Base-by-base conservation (phyloP, 30 jellyfish, hydroid and myxozoan species). In the Aurelia sp. region DNA sequence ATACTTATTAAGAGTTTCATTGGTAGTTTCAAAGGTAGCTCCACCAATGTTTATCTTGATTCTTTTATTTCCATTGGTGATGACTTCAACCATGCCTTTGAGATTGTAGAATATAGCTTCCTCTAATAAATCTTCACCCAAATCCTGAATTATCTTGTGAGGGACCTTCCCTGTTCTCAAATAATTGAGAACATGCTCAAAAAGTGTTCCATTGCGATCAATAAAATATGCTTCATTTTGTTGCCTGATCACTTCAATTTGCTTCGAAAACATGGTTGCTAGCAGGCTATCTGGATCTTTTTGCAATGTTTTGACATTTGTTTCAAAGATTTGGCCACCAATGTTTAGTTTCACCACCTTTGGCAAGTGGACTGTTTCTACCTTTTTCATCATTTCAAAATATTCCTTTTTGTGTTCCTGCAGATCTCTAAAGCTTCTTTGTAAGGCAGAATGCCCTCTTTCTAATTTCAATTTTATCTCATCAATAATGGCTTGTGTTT, bases 261-360 rank as follows among this genome's bases (percentile, higher is more conserved):
- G 40, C 27, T 47, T 13, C n/a, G 84, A 72, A 22, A 72, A 72
- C 84, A 72, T 72, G 35, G 53, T 5, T 3, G 84, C 84, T n/a
- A 72, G 69, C 18, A 72, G 3, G 62, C 68, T 72, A 16, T 72
- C 24, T 13, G 84, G 69, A 11, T 72, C 67, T 15, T 44, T 72
- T 72, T 16, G 68, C 69, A 72, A 47, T 35, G 84, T 72, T 4
- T 27, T 72, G 40, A 13, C 16, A 27, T 30, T 38, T 13, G 84
- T 72, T 72, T 13, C 21, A 65, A 72, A 72, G 13, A 44, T 5
- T 44, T 44, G 55, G 15, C 55, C 55, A 44, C 55, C 55, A 30
- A 72, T 13, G 10, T 47, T 44, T 44, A 44, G 15, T 44, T 44
- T 44, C 16, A 44, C 55, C 55, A 44, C 55, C 13, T 44, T 16